Evolutionary conservation across 2,888 invertebrate species (phyloP), one percentile per base, ranked within the genome.

Genomic region (Philaethria dido): DNA sequence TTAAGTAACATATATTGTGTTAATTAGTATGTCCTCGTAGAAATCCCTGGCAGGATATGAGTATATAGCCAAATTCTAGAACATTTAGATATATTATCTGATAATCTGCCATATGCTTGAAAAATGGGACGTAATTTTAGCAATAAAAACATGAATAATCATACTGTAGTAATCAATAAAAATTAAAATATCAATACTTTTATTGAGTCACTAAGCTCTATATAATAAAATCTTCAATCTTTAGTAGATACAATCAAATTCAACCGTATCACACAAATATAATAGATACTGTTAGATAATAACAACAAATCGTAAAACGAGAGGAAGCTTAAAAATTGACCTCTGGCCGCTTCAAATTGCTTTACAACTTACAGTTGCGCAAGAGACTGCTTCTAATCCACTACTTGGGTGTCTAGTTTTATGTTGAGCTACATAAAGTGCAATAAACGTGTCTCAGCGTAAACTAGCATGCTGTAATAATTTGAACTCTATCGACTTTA

Each of bases 371-470:
- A 74, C 76, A 74, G 78, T 89, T 89, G 86, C 84, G 81, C 84
- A 88, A 89, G 83, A 73, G 81, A 82, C 83, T 77, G 80, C 78
- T 82, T 81, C 78, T 87, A 86, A 89, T 90, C 88, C 81, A 84
- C 89, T 85, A 85, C 90, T 90, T 91, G 91, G 91, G 91, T 89
- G 91, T 91, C 89, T 89, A 82, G 81, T 88, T 90, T 89, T 87
- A 89, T 89, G 84, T 84, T 78, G 77, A 77, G 75, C 78, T 79
- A 80, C 81, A 86, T 85, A 84, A 86, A 84, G 78, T 79, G 83
- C 80, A 83, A 88, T 88, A 89, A 89, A 89, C 68, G 66, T 64
- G 64, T 48, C 63, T 66, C 59, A 64, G 25, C 52, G 59, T 60
- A 33, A 60, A 29, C 44, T 8, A 11, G 29, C 20, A n/a, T 47